phyloP scores from a whole-genome alignment of 2,113 vertebrate species.

The Andinoacara biseriatus region DNA sequence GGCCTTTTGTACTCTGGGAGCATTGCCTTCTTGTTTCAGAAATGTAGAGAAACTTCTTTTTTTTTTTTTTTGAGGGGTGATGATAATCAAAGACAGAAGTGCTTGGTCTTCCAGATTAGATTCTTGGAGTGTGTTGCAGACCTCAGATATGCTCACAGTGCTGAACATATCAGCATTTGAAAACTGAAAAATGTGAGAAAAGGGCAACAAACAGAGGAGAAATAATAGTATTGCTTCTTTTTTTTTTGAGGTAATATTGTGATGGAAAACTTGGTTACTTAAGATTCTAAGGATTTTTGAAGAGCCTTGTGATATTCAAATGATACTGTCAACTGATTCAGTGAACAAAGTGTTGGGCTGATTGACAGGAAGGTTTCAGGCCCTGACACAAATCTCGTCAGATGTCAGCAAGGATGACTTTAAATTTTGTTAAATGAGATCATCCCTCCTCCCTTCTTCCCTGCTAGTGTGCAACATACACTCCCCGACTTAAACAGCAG shows the following conservation, averaged over 20 bases:
- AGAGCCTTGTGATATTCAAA: conserved; percentile 62
- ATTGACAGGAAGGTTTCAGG: conserved; percentile 62
- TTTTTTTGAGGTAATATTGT: neutral
- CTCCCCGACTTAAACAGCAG: conserved; percentile 66
- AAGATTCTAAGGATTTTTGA: conserved; percentile 22
- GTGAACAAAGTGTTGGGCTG: conserved; percentile 55
- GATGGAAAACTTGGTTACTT: conserved; percentile 21
- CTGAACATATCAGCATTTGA: conserved; percentile 8
- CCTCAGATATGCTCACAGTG: neutral
- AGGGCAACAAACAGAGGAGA: conserved; percentile 1
- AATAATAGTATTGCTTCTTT: neutral
- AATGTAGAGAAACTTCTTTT: conserved; percentile 40
- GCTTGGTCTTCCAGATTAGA: conserved; percentile 38
- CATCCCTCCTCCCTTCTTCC: conserved; percentile 15
- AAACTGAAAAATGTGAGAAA: neutral
- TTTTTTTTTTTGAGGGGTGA: conserved; percentile 14
- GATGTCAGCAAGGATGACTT: conserved; percentile 68
- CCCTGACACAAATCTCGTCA: conserved; percentile 65
- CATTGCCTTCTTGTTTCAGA: conserved; percentile 46
- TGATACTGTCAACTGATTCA: conserved; percentile 52
- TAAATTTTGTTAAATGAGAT: conserved; percentile 54
- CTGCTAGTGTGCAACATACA: neutral
- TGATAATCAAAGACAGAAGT: conserved; percentile 9
- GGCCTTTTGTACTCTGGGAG: conserved; percentile 62
- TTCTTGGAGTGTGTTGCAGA: neutral